Evolutionary conservation across 2,797 vertebrate genomes (phyloP), one percentile per base, ranked within the genome.

Genomic region (Pseudochromis fuscus): DNA sequence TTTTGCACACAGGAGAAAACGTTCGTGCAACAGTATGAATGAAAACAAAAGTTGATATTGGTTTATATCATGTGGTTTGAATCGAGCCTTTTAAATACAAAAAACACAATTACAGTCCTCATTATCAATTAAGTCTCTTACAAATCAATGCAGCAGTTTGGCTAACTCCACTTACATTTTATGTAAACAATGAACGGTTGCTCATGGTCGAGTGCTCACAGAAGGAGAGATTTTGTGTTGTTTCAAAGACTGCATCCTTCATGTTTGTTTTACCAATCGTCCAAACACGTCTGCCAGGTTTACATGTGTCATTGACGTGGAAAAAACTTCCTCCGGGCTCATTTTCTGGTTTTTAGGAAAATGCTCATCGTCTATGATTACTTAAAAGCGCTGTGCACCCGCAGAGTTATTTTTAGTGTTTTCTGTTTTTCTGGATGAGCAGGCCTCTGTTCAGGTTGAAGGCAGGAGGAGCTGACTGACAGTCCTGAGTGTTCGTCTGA

Each of bases 231-330:
- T 69, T 56, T 67, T 68, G 44, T 57, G 28, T 50, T 44, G 13
- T 31, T 37, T 33, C 21, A 37, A 53, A 21, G 9, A 52, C 18
- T 40, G 15, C 7, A 46, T 60, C 19, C 15, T 70, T 40, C 42
- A 7, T 50, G 38, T 70, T 70, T 67, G 42, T 58, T 65, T 73
- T n/a, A 33, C 24, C 27, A 56, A 75, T 45, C 56, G 50, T 24
- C 28, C 16, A 46, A 70, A 75, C 52, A 72, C 67, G 16, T 18
- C n/a, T 7, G 21, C 33, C 38, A 42, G 19, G 6, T 25, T 50
- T 25, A 42, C 25, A 5, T 11, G 30, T 35, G 24, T 21, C 19
- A 62, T 38, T 28, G 2, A 27, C 59, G 58, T 27, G 24, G 23
- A 24, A 4, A 52, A 46, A 19, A 55, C 18, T 7, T n/a, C 33